A percentile compares a stretch with the other conserved stretches of the same genome.
Conservation (phyloP, 2,797 vertebrate genomes). For the Chaunax sp. region DNA sequence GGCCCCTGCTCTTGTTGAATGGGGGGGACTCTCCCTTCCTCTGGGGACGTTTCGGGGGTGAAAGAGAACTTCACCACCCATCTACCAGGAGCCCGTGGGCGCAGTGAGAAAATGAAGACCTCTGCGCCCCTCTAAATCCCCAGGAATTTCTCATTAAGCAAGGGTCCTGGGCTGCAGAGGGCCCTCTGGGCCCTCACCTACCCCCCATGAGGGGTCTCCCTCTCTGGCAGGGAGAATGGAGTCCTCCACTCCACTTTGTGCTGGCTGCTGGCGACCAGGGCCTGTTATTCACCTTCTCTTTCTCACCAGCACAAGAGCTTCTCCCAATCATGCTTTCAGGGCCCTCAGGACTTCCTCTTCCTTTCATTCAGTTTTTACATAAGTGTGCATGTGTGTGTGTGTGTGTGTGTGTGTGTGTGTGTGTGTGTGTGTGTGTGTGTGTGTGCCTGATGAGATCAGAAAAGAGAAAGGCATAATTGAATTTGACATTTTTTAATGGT, state of each 20-base stretch:
- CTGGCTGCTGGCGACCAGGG: slow-evolving; percentile 71
- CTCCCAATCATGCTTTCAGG: slow-evolving; percentile 79
- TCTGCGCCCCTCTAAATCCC: slow-evolving; percentile 86
- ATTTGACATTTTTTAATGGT: slow-evolving; percentile 80
- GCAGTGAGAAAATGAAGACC: slow-evolving; percentile 90
- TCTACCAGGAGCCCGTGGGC: slow-evolving; percentile 75
- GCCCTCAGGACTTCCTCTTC: slow-evolving; percentile 83
- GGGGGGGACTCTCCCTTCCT: slow-evolving; percentile 66
- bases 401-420: slow-evolving; percentile 58
- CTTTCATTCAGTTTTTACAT: slow-evolving; percentile 73
- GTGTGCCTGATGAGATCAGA: slow-evolving; percentile 55
- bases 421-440: slow-evolving; percentile 55
- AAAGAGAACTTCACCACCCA: slow-evolving; percentile 76
- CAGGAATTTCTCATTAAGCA: slow-evolving; percentile 88
- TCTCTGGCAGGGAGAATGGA: slow-evolving; percentile 76
- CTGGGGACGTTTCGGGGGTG: slow-evolving; percentile 68
- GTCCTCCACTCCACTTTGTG: slow-evolving; percentile 79
- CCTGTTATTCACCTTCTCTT: slow-evolving; percentile 80
- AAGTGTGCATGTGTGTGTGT: slow-evolving; percentile 62
- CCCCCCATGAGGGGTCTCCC: slow-evolving; percentile 75
- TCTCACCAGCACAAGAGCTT: slow-evolving; percentile 79
- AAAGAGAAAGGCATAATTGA: slow-evolving; percentile 74
- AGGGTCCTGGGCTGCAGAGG: slow-evolving; percentile 77
- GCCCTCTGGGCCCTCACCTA: slow-evolving; percentile 65
- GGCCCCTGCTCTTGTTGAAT: slow-evolving; percentile 72